These are phyloP conservation scores for Odobenus rosmarus DNA, from an alignment of 2,113 vertebrate species.

Conservation along the genomic window DNA sequence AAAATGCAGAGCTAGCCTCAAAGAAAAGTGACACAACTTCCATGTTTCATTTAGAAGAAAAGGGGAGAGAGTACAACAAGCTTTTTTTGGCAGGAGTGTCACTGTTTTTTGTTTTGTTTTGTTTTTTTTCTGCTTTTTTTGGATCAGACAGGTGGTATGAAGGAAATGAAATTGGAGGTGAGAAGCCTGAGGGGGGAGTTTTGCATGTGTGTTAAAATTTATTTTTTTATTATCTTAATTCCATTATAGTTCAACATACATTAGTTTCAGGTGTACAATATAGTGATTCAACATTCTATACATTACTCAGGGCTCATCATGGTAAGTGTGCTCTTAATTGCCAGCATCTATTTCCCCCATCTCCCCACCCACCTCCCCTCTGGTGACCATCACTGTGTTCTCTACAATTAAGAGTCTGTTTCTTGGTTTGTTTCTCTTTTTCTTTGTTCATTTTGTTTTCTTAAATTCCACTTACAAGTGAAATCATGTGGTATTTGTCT, in stretches of 20 bases:
- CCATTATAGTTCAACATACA: neutral
- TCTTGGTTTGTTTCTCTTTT: neutral
- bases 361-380: neutral
- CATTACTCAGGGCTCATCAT: neutral
- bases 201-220: neutral
- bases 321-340: neutral
- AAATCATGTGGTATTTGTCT: neutral
- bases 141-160: neutral
- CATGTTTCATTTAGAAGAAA: accelerated
- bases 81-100: neutral
- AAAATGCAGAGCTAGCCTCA: accelerated
- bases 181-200: accelerated
- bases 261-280: neutral
- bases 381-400: neutral
- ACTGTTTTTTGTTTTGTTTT: neutral
- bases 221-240: neutral
- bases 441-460: neutral
- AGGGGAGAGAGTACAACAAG: neutral
- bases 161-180: neutral
- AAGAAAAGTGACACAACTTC: accelerated
- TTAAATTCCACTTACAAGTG: neutral
- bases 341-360: neutral
- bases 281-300: neutral
- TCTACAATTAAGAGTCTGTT: neutral
- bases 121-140: neutral